Percentiles rank a stretch among this genome's conserved stretches.
These are phyloP conservation scores for Clistopyga incitator DNA, from an alignment of 2,888 invertebrate species.

Conservation along the genomic window DNA sequence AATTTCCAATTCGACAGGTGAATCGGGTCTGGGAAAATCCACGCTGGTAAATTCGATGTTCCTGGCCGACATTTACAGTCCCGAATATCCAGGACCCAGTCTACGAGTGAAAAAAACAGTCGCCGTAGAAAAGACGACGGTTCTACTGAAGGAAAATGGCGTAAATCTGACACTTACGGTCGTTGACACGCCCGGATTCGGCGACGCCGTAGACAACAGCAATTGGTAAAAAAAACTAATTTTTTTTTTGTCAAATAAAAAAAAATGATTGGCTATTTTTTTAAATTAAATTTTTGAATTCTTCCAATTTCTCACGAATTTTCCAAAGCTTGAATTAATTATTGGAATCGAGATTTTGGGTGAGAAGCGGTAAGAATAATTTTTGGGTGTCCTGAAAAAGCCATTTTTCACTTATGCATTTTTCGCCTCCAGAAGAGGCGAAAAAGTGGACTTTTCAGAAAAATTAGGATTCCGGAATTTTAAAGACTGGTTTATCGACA, in stretches of 20 bases:
- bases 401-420: too few species aligned
- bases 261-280: too few species aligned
- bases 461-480: too few species aligned
- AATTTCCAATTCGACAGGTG: constrained; percentile 86
- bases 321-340: too few species aligned
- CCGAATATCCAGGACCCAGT: constrained; percentile 97
- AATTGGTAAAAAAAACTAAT: constrained; percentile 91
- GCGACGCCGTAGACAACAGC: constrained; percentile 99
- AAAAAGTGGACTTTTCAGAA: too few species aligned
- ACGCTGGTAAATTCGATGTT: constrained; percentile 99
- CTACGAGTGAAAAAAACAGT: constrained; percentile 98
- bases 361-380: too few species aligned
- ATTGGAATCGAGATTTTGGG: too few species aligned
- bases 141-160: constrained; percentile 97
- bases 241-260: neutral
- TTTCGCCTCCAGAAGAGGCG: too few species aligned
- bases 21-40: constrained; percentile 98
- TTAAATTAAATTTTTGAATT: too few species aligned
- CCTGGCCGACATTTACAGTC: constrained; percentile 97
- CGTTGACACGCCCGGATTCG: constrained; percentile 99
- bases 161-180: constrained; percentile 98
- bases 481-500: too few species aligned
- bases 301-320: too few species aligned
- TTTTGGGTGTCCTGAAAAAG: too few species aligned
- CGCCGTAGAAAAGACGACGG: constrained; percentile 97